A percentile compares a stretch with the other conserved stretches of the same genome.
phyloP scores from a whole-genome alignment of 2,113 vertebrate species.

The Aramus guarauna region DNA sequence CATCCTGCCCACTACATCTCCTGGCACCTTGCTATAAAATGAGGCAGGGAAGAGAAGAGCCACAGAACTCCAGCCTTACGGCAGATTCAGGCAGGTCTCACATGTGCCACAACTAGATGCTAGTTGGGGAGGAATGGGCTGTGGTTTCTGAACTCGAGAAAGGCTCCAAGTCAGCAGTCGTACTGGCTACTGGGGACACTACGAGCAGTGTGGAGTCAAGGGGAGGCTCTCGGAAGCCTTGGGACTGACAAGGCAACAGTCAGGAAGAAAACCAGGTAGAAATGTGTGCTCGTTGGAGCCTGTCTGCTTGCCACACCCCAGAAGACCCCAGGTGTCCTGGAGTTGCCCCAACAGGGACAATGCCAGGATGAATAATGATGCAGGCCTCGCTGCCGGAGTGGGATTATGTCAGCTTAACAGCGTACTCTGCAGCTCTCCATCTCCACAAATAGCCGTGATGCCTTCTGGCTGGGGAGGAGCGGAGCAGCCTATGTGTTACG shows the following conservation, averaged over 20 bases:
- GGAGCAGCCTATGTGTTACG: conserved; percentile 85
- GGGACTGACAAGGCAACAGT: conserved; percentile 52
- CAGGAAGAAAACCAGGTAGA: conserved; percentile 63
- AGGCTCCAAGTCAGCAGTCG: not conserved
- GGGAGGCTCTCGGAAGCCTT: conserved; percentile 1
- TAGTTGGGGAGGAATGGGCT: not conserved
- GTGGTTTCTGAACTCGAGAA: not conserved
- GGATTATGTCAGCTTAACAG: conserved; percentile 47
- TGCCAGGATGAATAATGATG: not conserved
- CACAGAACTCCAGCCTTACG: not conserved
- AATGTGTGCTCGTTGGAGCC: conserved; percentile 59
- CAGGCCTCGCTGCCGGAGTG: not conserved
- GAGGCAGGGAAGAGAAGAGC: not conserved
- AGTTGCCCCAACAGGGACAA: conserved; percentile 14
- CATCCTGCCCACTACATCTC: not conserved
- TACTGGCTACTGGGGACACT: conserved; percentile 5
- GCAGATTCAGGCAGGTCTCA: not conserved
- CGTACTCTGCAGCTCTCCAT: conserved; percentile 38
- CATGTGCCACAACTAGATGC: not conserved
- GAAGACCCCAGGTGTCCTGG: not conserved
- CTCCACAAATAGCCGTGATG: conserved; percentile 29
- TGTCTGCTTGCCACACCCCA: conserved; percentile 28
- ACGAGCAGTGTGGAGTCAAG: not conserved
- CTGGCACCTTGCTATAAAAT: not conserved
- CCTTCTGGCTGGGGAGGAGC: not conserved